Evolutionary conservation across 2,113 vertebrate species (phyloP).

Genomic region (Albula goreensis): DNA sequence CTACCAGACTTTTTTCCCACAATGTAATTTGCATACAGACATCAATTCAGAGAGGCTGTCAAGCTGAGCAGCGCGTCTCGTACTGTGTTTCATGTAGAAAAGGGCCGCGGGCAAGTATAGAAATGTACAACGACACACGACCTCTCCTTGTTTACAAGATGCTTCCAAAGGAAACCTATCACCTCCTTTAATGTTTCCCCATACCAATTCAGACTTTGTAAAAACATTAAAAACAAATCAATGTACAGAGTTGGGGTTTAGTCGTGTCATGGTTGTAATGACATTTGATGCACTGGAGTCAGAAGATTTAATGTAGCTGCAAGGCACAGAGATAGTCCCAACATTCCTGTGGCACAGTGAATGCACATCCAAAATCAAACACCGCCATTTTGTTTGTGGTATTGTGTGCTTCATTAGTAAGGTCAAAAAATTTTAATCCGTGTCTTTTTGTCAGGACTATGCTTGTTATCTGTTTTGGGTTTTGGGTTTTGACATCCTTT

Average conservation of each 20-base stretch:
- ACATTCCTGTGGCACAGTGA: background rate
- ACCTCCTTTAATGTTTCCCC: background rate
- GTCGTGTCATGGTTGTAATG: background rate
- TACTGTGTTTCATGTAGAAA: background rate
- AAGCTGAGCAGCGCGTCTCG: background rate
- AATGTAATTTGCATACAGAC: background rate
- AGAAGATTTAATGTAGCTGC: background rate
- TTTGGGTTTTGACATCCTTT: background rate
- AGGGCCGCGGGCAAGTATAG: background rate
- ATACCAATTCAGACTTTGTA: background rate
- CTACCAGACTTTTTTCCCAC: background rate
- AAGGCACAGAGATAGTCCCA: background rate
- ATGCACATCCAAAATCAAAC: too few relatives aligned
- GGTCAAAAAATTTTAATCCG: too few relatives aligned
- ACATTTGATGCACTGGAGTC: background rate
- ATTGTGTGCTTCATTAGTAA: too few relatives aligned
- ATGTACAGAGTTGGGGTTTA: background rate
- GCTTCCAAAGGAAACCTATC: background rate
- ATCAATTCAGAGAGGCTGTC: background rate
- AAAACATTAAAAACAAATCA: background rate
- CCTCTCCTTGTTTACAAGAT: background rate
- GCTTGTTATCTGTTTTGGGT: background rate
- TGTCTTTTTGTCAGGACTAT: background rate
- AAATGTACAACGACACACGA: background rate
- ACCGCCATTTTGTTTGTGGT: too few relatives aligned